Evolutionary conservation across 2,888 invertebrate genomes (phyloP).

Genomic region (Masnerella sp.): DNA sequence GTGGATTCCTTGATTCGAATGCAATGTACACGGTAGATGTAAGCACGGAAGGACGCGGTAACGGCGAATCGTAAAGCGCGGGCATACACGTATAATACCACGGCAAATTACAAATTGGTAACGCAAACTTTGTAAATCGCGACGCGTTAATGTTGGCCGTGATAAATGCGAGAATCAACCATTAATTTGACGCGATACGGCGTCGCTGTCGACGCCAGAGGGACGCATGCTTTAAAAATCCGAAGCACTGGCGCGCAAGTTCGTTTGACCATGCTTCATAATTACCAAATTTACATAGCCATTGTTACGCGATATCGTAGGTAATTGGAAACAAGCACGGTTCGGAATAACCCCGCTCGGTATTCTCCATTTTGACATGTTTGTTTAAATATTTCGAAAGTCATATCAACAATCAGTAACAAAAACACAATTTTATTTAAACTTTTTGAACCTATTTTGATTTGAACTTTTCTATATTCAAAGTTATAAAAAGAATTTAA

Average conservation of each 20-base stretch:
- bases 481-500: no score
- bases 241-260: constrained; percentile 3
- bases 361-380: no score
- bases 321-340: background rate
- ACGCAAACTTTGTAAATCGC: constrained; percentile 56
- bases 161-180: constrained; percentile 54
- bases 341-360: no score
- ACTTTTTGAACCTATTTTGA: no score
- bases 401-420: no score
- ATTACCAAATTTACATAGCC: constrained; percentile 22
- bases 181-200: constrained; percentile 47
- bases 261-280: constrained; percentile 12
- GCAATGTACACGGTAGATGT: constrained; percentile 14
- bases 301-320: constrained; percentile 2
- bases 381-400: no score
- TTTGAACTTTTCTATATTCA: no score
- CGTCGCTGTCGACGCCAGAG: constrained; percentile 23
- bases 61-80: constrained; percentile 5
- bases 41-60: constrained; percentile 19
- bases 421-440: no score
- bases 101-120: constrained; percentile 56
- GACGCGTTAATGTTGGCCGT: constrained; percentile 40
- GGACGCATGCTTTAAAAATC: constrained; percentile 17
- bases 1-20: constrained; percentile 36
- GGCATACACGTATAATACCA: constrained; percentile 22